Conservation (phyloP, 64 coral and sea anemone species). For the Pachyseris speciosa region DNA sequence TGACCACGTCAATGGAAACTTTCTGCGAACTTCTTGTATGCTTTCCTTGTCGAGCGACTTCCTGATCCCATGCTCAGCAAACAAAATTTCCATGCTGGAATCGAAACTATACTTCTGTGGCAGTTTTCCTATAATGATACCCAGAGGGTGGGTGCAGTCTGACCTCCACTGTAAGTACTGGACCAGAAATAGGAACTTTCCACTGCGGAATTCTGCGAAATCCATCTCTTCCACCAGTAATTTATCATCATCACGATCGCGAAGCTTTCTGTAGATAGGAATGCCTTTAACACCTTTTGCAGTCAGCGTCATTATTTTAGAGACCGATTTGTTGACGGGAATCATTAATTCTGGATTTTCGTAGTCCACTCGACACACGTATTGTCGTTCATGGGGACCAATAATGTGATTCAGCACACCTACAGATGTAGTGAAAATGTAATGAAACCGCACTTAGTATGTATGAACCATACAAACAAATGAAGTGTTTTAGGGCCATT, state of each 20-base stretch:
- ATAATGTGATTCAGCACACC: slow-evolving; percentile 82
- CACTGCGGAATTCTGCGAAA: slow-evolving; percentile 27
- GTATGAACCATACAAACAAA: not conserved
- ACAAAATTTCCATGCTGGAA: slow-evolving; percentile 48
- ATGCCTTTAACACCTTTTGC: slow-evolving; percentile 2
- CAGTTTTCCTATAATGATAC: slow-evolving; percentile 55
- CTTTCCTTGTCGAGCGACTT: slow-evolving; percentile 43
- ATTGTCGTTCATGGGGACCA: slow-evolving; percentile 82
- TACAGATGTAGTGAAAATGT: not conserved
- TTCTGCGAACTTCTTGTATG: not conserved
- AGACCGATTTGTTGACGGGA: slow-evolving; percentile 83
- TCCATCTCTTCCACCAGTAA: not conserved
- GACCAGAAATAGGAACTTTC: slow-evolving; percentile 74
- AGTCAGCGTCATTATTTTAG: slow-evolving; percentile 61
- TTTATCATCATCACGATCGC: not conserved
- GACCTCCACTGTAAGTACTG: slow-evolving; percentile 76
- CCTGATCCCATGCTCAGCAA: slow-evolving; percentile 69
- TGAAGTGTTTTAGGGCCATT: not conserved
- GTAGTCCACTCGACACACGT: slow-evolving; percentile 68
- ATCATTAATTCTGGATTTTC: slow-evolving; percentile 70
- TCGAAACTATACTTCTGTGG: not conserved
- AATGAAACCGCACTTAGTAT: not conserved
- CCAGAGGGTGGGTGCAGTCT: slow-evolving; percentile 48
- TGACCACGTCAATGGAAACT: slow-evolving; percentile 32
- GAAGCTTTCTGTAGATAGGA: slow-evolving; percentile 29